A percentile compares a stretch with the other conserved stretches of the same genome.
Evolutionary conservation across 2,113 vertebrate genomes (phyloP).

Genomic region (Hyperoodon ampullatus): DNA sequence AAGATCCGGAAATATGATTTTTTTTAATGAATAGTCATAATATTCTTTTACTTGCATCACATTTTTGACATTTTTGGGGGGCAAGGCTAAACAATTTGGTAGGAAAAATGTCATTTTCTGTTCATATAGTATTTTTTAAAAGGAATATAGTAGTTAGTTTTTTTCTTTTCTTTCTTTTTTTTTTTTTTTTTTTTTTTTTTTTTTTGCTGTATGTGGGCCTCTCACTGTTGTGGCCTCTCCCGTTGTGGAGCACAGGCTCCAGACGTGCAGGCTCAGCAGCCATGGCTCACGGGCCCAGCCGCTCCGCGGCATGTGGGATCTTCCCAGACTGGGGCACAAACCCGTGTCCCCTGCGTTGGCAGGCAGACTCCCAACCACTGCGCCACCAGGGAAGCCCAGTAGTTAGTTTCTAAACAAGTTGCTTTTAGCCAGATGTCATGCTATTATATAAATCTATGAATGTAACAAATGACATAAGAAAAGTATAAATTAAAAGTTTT

Average conservation of each 20-base stretch:
- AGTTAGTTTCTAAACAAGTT: constrained; percentile 81
- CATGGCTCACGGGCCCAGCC: no score
- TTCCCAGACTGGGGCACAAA: no score
- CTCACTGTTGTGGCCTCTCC: no score
- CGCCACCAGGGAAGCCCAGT: neutral
- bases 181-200: no score
- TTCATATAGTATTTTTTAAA: constrained; percentile 73
- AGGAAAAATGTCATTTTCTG: constrained; percentile 66
- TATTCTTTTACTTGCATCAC: constrained; percentile 41
- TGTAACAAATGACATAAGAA: constrained; percentile 87
- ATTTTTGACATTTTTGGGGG: constrained; percentile 70
- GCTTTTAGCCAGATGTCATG: constrained; percentile 82
- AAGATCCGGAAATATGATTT: neutral
- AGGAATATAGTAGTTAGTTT: constrained; percentile 71
- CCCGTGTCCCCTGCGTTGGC: no score
- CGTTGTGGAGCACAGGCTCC: no score
- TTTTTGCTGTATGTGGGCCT: no score
- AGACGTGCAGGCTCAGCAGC: no score
- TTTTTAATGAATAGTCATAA: neutral
- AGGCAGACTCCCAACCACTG: no score
- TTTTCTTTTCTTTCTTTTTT: neutral
- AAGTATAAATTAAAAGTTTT: constrained; percentile 85
- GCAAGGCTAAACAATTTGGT: constrained; percentile 85
- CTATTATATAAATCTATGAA: constrained; percentile 83
- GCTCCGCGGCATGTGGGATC: no score